Evolutionary conservation across 2,113 vertebrate genomes (phyloP).

Genomic region (Lepus timidus): DNA sequence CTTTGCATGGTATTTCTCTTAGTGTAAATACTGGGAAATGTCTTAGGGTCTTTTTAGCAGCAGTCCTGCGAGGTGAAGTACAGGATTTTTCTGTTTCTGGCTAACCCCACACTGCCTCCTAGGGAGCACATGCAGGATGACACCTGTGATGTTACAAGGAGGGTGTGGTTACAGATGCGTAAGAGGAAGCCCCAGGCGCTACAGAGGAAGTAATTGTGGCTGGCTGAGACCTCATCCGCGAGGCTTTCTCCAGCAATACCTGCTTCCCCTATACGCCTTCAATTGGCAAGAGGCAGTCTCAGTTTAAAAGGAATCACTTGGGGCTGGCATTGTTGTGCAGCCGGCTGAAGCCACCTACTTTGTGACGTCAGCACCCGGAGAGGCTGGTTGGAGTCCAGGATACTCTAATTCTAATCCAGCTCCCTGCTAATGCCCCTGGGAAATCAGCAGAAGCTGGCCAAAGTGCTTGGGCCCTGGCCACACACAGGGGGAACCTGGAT

Average conservation of each 20-base stretch:
- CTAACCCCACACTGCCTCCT: not conserved
- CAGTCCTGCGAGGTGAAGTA: not conserved
- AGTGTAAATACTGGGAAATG: not conserved
- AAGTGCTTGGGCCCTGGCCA: no score
- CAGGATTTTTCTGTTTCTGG: not conserved
- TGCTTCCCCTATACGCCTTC: not conserved
- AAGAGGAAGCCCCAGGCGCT: not conserved
- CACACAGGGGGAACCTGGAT: no score
- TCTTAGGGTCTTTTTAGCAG: not conserved
- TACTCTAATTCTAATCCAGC: no score
- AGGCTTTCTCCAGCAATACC: not conserved
- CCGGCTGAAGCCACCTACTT: no score
- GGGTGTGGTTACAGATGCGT: not conserved
- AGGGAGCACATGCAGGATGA: not conserved
- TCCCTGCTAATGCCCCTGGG: no score
- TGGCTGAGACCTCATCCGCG: not conserved
- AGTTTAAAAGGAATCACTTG: no score
- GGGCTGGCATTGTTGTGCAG: no score
- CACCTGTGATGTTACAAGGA: not conserved
- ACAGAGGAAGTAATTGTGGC: no score
- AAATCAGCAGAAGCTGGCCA: no score
- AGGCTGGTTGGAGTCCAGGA: no score
- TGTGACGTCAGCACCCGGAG: no score
- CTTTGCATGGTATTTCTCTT: not conserved
- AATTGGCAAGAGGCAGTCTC: not conserved